Evolutionary conservation across 1,140 invertebrate species (phyloP).

Genomic region (Hydropsyche tenuis): DNA sequence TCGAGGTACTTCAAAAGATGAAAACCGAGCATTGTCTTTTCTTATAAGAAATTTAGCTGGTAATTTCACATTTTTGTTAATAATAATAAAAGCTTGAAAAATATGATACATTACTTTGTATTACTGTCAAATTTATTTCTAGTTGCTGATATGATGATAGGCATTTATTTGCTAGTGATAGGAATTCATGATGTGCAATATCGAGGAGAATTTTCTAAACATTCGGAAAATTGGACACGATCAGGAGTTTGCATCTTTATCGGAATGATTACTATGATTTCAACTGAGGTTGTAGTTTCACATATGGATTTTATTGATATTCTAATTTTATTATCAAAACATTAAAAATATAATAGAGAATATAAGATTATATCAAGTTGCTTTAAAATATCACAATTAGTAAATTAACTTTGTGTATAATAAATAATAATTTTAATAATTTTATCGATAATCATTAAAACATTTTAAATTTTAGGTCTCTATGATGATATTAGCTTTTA

Average conservation of each 20-base stretch:
- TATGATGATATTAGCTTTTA: conserved; percentile 76
- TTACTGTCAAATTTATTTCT: not conserved
- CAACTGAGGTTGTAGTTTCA: conserved; percentile 66
- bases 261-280: conserved; percentile 72
- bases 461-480: conserved; percentile 59
- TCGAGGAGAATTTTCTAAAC: conserved; percentile 68
- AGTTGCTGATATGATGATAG: conserved; percentile 82
- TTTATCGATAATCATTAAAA: not conserved
- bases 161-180: conserved; percentile 76
- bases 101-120: not conserved
- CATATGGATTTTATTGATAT: not conserved
- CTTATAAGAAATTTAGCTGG: conserved; percentile 77
- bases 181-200: conserved; percentile 71
- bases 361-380: too few relatives aligned
- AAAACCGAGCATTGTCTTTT: conserved; percentile 67
- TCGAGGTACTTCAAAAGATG: conserved; percentile 67
- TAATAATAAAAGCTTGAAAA: not conserved
- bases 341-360: conserved; percentile 8
- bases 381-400: too few relatives aligned
- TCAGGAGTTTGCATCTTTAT: conserved; percentile 71
- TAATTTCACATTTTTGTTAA: conserved; percentile 51
- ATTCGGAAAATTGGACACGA: conserved; percentile 71
- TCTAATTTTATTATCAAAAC: not conserved
- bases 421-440: too few relatives aligned
- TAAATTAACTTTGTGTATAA: too few relatives aligned